A percentile compares a stretch with the other conserved stretches of the same genome.
phyloP scores from a whole-genome alignment of 1,140 invertebrate genomes.

The Trichonephila clavipes region DNA sequence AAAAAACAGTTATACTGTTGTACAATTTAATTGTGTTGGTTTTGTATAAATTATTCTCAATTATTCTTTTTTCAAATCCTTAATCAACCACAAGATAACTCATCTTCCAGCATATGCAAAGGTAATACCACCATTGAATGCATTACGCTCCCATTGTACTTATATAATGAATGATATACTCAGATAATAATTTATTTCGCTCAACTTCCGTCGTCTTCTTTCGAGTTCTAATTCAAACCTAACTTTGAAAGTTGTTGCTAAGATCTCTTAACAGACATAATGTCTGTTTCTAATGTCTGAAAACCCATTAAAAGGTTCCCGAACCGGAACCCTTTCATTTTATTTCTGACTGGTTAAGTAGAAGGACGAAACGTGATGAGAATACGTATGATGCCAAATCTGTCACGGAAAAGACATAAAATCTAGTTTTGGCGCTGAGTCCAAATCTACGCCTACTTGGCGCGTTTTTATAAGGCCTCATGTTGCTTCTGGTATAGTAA shows the following conservation, averaged over 20 bases:
- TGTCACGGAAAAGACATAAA: conserved; percentile 30
- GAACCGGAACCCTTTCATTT: conserved; percentile 34
- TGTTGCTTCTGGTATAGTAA: neutral
- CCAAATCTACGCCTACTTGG: neutral
- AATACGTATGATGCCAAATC: neutral
- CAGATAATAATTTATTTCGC: neutral
- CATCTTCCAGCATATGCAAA: too few species aligned
- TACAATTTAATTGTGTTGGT: too few species aligned
- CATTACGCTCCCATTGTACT: too few species aligned
- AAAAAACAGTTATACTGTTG: too few species aligned
- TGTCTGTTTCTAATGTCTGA: conserved; percentile 32
- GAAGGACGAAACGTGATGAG: conserved; percentile 8
- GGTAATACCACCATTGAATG: too few species aligned
- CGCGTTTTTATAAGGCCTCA: neutral
- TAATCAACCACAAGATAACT: too few species aligned
- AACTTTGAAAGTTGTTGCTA: neutral
- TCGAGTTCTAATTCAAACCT: neutral
- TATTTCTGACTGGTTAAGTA: conserved; percentile 21
- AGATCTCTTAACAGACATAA: conserved; percentile 7
- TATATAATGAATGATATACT: neutral
- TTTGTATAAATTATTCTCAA: too few species aligned
- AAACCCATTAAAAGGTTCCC: conserved; percentile 37
- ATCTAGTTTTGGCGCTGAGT: conserved; percentile 11
- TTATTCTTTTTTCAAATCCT: too few species aligned
- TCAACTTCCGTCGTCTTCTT: neutral